Conservation (phyloP, 2,888 invertebrate species). For the Andrena minutula region DNA sequence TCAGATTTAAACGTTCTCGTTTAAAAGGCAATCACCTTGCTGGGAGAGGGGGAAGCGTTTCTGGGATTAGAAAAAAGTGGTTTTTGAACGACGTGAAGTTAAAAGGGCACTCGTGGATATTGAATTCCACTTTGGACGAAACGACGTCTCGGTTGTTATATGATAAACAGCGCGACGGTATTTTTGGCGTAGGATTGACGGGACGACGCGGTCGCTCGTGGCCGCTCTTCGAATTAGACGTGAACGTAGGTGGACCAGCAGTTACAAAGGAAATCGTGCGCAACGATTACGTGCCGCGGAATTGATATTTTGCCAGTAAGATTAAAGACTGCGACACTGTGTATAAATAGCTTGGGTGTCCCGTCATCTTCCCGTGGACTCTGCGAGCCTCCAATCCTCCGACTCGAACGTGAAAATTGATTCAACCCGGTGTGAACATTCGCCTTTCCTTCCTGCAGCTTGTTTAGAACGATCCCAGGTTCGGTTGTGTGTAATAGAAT, state of each 20-base stretch:
- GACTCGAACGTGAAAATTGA: background rate
- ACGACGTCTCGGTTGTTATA: background rate
- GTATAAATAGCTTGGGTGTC: constrained; percentile 29
- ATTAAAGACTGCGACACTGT: constrained; percentile 27
- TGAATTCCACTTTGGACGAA: background rate
- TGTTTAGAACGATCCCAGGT: background rate
- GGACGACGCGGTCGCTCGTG: background rate
- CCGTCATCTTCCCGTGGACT: background rate
- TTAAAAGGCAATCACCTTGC: constrained; percentile 29
- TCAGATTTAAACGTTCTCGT: constrained; percentile 24
- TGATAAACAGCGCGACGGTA: constrained; percentile 6
- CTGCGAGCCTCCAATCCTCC: background rate
- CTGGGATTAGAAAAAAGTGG: constrained; percentile 15
- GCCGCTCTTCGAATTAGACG: constrained; percentile 7
- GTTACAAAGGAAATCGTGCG: constrained; percentile 43
- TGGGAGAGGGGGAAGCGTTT: background rate
- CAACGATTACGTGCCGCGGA: constrained; percentile 30
- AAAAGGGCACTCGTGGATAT: constrained; percentile 7
- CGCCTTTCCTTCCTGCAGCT: background rate
- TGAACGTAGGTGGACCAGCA: background rate
- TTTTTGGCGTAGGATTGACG: constrained; percentile 7
- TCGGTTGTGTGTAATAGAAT: background rate
- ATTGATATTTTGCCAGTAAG: constrained; percentile 52
- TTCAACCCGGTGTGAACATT: background rate
- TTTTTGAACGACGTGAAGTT: background rate